Base-by-base conservation (phyloP, 2,113 vertebrate genomes). In the Chaetodon trifascialis region DNA sequence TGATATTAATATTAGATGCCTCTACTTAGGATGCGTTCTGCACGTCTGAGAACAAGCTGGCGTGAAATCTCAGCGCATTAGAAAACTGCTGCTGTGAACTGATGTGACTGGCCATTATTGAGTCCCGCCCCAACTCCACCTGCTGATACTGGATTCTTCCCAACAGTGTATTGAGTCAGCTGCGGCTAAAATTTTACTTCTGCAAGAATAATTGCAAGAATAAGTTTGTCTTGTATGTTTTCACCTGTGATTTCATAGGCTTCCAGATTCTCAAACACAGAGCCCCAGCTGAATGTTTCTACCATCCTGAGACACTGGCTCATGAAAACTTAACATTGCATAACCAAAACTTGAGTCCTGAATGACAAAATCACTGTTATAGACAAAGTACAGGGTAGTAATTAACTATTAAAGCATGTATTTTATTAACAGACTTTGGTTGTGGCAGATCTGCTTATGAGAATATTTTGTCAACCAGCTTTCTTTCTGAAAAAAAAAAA, bases 1-100 rank as follows among this genome's bases (percentile, higher is more conserved):
- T 64, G 5, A 58, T 70, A 51, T 79, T 69, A 72, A 77, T 74
- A 78, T 62, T 25, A 81, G 55, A 85, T 73, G 9, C 63, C 66
- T 71, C 67, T 55, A 67, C 80, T 80, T 56, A 69, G 15, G 62
- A 44, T 44, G 21, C 54, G 68, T 11, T 75, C 14, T 51, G 55
- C 52, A 34, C 16, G 34, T 78, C 56, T 55, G 17, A 66, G 34
- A 46, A 70, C 19, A 74, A 65, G 60, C 47, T 49, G 58, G 11
- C 49, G 44, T 51, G 15, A 72, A 83, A 59, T 73, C 12, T 40
- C 38, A 54, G 23, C 44, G 21, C 49, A 60, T 79, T 52, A 81
- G 44, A 25, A 72, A 68, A 62, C 34, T n/a, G 66, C 79, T 70
- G 54, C 81, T 51, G 62, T 73, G 49, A 34, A 19, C 54, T 52